Evolutionary conservation across 2,888 invertebrate species (phyloP), one percentile per base, ranked within the genome.

Genomic region (Theristus sp.): DNA sequence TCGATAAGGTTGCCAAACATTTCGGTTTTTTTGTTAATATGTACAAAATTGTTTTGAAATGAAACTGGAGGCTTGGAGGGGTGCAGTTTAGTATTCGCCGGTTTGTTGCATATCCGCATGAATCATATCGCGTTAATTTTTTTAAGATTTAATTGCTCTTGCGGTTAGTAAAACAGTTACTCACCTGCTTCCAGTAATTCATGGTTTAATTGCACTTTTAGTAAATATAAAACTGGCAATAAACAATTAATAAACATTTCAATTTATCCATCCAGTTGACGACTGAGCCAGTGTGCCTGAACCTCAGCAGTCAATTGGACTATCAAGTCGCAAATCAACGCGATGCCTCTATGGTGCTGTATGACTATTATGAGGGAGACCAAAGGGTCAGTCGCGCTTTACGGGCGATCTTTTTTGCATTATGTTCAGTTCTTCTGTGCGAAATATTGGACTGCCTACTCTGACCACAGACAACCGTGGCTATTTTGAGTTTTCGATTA

Each of bases 361-460:
- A 84, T 67, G 93, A 94, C 74, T 87, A 93, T 68, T 93, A 90
- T 69, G 89, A 93, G 74, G 86, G 85, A 64, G 69, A 66, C 53
- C 66, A 69, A 59, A 69, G 70, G 66, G 70, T 71, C 13, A 38
- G 56, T 49, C n/a, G n/a, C 13, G 3, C 17, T 6, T 17, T 38
- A 17, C 38, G 17, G 6, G 6, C 38, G 6, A 17, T 38, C 38
- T 38, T 38, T 6, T 38, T 38, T n/a, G n/a, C n/a, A n/a, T n/a
- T n/a, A n/a, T n/a, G n/a, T n/a, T n/a, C n/a, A n/a, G n/a, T n/a
- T n/a, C n/a, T n/a, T n/a, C n/a, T n/a, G n/a, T n/a, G n/a, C n/a
- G n/a, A n/a, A n/a, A n/a, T n/a, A n/a, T n/a, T n/a, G n/a, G n/a
- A n/a, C n/a, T n/a, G n/a, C n/a, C n/a, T n/a, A n/a, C n/a, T n/a